Evolutionary conservation across 2,113 vertebrate species (phyloP), one percentile per base, ranked within the genome.

Genomic region (Limnothrissa miodon): DNA sequence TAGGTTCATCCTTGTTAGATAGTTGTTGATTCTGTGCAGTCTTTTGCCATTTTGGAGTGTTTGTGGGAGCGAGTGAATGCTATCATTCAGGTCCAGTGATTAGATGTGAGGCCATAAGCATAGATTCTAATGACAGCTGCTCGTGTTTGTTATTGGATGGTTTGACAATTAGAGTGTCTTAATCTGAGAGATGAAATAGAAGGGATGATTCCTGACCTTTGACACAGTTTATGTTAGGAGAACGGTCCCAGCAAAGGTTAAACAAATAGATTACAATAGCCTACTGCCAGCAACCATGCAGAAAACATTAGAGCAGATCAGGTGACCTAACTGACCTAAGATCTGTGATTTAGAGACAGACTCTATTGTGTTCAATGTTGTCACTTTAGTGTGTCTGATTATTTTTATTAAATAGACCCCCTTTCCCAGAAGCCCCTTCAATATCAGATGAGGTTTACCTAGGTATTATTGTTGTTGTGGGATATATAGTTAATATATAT

Each of bases 151-250:
- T 70, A 74, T 80, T 83, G 81, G 78, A 29, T 83, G 78, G 33
- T 25, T 74, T 74, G 82, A 81, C 53, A 45, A 80, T 78, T 44
- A 36, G 45, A 80, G 39, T 56, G 39, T 85, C 59, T 13, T 86
- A 85, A 88, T 83, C 83, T 85, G 42, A 79, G 39, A 86, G n/a
- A 86, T 3, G 15, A 80, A 82, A 29, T 80, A 23, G 83, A 79
- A 84, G 81, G 45, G 62, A 29, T 48, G 33, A 82, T 44, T 78
- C 29, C n/a, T 83, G 78, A 51, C 33, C 79, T 83, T 0, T 74
- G 17, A 80, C 74, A 79, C 81, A 53, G 39, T 74, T 82, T 74
- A 74, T 70, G 15, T 70, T 11, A 33, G 62, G 6, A 9, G 36
- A 1, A 33, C 25, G 62, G 25, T 8, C 8, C 10, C 25, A 15